Evolutionary conservation across 1,140 invertebrate species (phyloP).

Genomic region (Pogonus chalceus): DNA sequence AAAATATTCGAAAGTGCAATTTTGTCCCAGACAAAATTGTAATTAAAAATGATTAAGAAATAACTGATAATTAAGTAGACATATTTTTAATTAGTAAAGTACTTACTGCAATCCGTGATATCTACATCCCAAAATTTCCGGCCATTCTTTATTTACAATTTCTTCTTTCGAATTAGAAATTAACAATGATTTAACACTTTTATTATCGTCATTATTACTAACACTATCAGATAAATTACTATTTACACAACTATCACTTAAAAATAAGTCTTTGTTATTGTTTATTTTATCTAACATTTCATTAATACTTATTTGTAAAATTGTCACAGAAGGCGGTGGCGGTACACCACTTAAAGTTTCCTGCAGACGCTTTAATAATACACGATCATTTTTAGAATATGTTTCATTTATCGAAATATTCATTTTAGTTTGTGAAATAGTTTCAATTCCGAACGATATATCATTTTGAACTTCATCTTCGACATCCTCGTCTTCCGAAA

Average conservation of each 20-base stretch:
- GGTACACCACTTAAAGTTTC: conserved; percentile 45
- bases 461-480: conserved; percentile 23
- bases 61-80: not conserved
- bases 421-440: not conserved
- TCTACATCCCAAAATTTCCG: conserved; percentile 43
- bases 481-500: conserved; percentile 42
- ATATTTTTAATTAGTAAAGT: not conserved
- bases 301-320: conserved; percentile 45
- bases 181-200: conserved; percentile 19
- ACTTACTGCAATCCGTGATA: conserved; percentile 57
- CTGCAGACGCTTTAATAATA: conserved; percentile 32
- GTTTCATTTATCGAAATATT: conserved; percentile 18
- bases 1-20: not conserved
- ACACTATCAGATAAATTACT: conserved; percentile 5
- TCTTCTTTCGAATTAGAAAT: conserved; percentile 30
- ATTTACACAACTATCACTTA: conserved; percentile 11
- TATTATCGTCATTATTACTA: conserved; percentile 8
- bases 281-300: conserved; percentile 43
- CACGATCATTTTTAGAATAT: conserved; percentile 24
- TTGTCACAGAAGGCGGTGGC: conserved; percentile 55
- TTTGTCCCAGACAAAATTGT: conserved; percentile 4
- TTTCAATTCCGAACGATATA: not conserved
- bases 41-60: conserved; percentile 6
- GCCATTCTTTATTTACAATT: conserved; percentile 37
- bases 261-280: conserved; percentile 24